phyloP scores from a whole-genome alignment of 2,888 invertebrate species.

The Dolomedes plantarius region DNA sequence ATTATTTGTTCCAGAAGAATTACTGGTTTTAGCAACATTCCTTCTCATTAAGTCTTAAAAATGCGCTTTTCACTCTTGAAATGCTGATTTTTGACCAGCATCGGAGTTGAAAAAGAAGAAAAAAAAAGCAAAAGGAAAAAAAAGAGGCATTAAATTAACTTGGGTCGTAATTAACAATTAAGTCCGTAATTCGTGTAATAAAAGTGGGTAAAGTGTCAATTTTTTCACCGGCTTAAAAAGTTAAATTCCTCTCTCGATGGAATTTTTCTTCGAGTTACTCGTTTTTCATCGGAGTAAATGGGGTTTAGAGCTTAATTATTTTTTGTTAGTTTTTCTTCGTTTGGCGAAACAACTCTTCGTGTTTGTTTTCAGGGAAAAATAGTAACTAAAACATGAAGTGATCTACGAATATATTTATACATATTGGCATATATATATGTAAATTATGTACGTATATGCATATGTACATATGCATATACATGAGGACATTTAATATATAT shows the following conservation, averaged over 20 bases:
- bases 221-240: neutral
- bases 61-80: slow-evolving; percentile 22
- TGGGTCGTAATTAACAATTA: slow-evolving; percentile 68
- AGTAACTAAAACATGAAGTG: too few species aligned
- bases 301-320: neutral
- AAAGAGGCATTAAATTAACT: slow-evolving; percentile 65
- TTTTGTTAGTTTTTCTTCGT: neutral
- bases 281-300: neutral
- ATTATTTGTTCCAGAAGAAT: neutral
- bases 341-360: too few species aligned
- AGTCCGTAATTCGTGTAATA: neutral
- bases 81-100: slow-evolving; percentile 41
- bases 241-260: neutral
- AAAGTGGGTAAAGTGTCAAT: neutral
- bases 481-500: too few species aligned
- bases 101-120: too few species aligned
- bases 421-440: too few species aligned
- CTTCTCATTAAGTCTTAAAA: neutral
- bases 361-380: too few species aligned
- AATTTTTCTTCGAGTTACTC: neutral
- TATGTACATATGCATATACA: too few species aligned
- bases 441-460: too few species aligned
- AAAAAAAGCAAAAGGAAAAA: too few species aligned
- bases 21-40: neutral
- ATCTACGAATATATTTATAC: too few species aligned